Base-by-base conservation (phyloP, 2,888 invertebrate species). In the Antitype chi region DNA sequence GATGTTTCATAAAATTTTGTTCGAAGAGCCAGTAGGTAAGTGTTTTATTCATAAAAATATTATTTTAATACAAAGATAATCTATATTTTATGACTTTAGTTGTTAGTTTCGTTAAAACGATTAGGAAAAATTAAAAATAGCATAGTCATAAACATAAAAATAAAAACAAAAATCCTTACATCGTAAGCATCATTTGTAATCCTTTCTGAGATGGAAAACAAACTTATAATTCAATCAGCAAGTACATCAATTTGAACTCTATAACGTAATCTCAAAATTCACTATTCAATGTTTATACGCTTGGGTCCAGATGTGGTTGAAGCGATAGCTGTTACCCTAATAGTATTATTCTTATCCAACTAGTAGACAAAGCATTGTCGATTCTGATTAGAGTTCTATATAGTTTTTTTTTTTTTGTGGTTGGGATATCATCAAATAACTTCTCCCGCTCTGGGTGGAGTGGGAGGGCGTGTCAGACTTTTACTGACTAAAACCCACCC, bases 321-420 rank as follows among this genome's bases (percentile, higher is more conserved):
- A 85, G 85, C 84, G 84, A 86, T 71, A 81, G 85, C 69, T 72
- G 38, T 52, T 52, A n/a, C 25, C 9, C 23, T 68, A 49, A 17
- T 17, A n/a, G 0, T 9, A 66, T n/a, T 38, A 59, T 1, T 38
- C 5, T 2, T 67, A 47, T 66, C 17, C 52, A 52, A 52, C 8
- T 20, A 20, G 20, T 20, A 47, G 43, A 47, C 17, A 13, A 11
- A 11, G 23, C 53, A 23, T 23, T 53, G 23, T 11, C 53, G 60
- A 20, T 60, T 20, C 20, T 11, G 11, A 20, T 60, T 6, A 28
- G 28, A 28, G 11, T 60, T 20, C 20, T 28, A 28, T 60, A 28
- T 11, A n/a, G n/a, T n/a, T n/a, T n/a, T n/a, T n/a, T n/a, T n/a
- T n/a, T n/a, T n/a, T n/a, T n/a, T n/a, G n/a, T n/a, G n/a, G n/a